These are phyloP conservation scores for Diabrotica balteata DNA, from an alignment of 2,888 invertebrate genomes.

Conservation along the genomic window DNA sequence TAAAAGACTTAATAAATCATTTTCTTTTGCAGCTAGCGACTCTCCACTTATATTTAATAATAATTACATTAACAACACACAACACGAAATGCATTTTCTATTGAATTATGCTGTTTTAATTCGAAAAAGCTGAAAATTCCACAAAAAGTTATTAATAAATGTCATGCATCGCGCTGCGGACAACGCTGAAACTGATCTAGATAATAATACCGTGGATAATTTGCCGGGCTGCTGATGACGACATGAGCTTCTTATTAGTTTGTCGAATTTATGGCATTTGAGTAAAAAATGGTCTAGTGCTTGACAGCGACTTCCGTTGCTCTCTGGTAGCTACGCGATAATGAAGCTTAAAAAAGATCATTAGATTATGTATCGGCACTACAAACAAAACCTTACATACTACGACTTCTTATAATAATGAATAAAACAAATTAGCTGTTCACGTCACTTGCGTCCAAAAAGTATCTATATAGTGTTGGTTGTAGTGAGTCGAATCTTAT, in stretches of 20 bases:
- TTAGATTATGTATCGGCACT: no score
- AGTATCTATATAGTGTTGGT: no score
- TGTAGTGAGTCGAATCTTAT: no score
- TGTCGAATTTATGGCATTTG: constrained; percentile 14
- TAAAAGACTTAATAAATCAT: constrained; percentile 38
- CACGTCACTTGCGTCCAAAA: no score
- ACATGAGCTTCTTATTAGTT: constrained; percentile 20
- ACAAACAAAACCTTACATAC: no score
- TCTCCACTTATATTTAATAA: constrained; percentile 33
- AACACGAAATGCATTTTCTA: constrained; percentile 32
- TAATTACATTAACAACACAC: constrained; percentile 35
- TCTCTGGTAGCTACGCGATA: neutral
- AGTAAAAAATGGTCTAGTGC: constrained; percentile 23
- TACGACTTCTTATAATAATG: no score
- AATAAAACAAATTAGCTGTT: no score
- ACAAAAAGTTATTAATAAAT: constrained; percentile 34
- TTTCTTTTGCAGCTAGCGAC: constrained; percentile 38
- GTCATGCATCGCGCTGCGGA: constrained; percentile 26
- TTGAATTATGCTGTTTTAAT: constrained; percentile 37
- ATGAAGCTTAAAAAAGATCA: no score
- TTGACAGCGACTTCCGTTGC: constrained; percentile 29
- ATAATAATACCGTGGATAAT: constrained; percentile 32
- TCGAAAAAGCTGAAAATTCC: constrained; percentile 32
- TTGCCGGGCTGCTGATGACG: constrained; percentile 1
- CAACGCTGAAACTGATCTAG: constrained; percentile 35